Evolutionary conservation across 2,797 vertebrate genomes (phyloP).

Genomic region (Sebastes matsubarae): DNA sequence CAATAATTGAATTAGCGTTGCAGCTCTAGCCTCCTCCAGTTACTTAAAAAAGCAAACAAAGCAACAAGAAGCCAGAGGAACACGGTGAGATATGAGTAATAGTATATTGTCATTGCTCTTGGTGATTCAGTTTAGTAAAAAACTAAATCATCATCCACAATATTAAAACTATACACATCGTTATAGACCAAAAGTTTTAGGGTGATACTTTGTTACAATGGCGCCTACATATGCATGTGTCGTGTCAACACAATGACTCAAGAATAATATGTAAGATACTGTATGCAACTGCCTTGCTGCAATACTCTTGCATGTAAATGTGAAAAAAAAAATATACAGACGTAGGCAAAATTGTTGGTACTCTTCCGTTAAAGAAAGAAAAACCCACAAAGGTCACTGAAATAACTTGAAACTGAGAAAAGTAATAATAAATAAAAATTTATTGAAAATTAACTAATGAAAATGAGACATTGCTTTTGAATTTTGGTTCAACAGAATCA

Average conservation of each 20-base stretch:
- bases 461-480: no score
- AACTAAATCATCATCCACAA: background rate
- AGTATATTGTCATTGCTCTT: background rate
- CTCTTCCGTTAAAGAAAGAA: no score
- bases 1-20: no score
- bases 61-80: background rate
- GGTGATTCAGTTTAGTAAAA: background rate
- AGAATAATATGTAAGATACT: background rate
- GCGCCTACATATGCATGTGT: background rate
- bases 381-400: no score
- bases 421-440: no score
- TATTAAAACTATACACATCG: background rate
- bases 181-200: background rate
- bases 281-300: background rate
- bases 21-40: background rate
- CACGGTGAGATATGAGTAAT: background rate
- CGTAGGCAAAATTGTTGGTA: no score
- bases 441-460: no score
- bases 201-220: background rate
- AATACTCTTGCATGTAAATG: background rate
- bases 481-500: no score
- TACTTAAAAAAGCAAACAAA: background rate
- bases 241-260: background rate
- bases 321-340: background rate
- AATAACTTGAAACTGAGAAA: no score